phyloP scores from a whole-genome alignment of 2,888 invertebrate species.

The Siphlonurus alternatus region DNA sequence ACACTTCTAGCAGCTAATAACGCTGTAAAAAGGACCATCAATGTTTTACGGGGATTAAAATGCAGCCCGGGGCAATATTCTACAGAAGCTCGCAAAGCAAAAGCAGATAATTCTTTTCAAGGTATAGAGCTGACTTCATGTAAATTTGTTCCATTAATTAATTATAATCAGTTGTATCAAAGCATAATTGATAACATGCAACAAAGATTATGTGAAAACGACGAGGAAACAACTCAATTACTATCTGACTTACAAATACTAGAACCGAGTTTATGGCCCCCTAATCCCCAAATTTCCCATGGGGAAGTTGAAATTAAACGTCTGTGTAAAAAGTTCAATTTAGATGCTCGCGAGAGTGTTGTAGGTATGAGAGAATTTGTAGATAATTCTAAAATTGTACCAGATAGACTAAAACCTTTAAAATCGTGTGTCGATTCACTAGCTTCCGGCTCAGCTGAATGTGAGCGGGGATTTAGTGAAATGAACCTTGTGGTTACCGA shows the following conservation, averaged over 20 bases:
- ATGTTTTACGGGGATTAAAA: neutral
- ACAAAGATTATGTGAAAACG: neutral
- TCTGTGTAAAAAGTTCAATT: neutral
- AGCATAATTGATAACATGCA: neutral
- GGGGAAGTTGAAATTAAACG: neutral
- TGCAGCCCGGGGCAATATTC: neutral
- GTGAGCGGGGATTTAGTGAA: constrained; percentile 4
- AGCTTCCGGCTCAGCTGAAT: neutral
- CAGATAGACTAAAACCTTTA: neutral
- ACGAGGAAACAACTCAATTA: neutral
- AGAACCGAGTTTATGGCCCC: neutral
- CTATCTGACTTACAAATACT: neutral
- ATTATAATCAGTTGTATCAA: neutral
- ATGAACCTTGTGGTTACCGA: neutral
- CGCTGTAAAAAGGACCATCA: neutral
- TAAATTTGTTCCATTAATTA: neutral
- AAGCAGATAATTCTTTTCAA: neutral
- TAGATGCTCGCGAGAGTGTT: neutral
- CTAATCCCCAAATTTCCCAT: neutral
- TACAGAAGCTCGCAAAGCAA: neutral
- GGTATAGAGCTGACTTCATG: neutral
- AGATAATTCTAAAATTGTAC: neutral
- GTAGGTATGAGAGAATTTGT: neutral
- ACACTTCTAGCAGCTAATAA: neutral
- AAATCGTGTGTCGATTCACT: neutral